Percentiles rank a stretch among this genome's conserved stretches.
Conservation (phyloP, 2,888 invertebrate species). For the Leucophenga maculata region DNA sequence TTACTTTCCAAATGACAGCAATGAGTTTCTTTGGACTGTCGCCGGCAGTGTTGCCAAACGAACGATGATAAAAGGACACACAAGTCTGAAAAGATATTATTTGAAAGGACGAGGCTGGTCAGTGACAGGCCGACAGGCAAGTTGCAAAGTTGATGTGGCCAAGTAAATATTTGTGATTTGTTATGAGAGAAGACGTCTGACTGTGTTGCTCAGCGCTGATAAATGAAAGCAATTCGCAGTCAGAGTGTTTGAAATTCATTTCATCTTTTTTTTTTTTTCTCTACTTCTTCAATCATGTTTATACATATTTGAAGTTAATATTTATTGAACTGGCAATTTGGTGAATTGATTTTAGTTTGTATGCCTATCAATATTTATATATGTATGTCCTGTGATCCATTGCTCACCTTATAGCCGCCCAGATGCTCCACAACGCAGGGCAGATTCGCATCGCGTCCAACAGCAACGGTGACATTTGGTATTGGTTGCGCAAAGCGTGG, state of each 20-base stretch:
- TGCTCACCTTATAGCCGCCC: slow-evolving; percentile 87
- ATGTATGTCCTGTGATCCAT: slow-evolving; percentile 23
- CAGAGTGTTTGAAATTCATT: slow-evolving; percentile 5
- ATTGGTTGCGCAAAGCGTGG: slow-evolving; percentile 92
- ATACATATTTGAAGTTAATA: neutral
- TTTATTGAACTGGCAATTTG: slow-evolving; percentile 9
- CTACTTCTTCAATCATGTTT: slow-evolving; percentile 2
- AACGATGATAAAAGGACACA: slow-evolving; percentile 59
- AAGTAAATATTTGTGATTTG: slow-evolving; percentile 64
- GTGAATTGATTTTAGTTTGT: neutral
- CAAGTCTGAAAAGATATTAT: slow-evolving; percentile 28
- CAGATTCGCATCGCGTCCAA: slow-evolving; percentile 90
- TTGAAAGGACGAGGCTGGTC: slow-evolving; percentile 8
- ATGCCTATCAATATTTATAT: neutral
- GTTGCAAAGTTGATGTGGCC: slow-evolving; percentile 60
- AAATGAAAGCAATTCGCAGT: slow-evolving; percentile 19
- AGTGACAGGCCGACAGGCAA: slow-evolving; percentile 17
- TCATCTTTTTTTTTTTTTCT: slow-evolving; percentile 7
- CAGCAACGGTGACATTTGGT: slow-evolving; percentile 91
- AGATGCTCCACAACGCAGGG: slow-evolving; percentile 93
- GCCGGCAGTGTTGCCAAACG: slow-evolving; percentile 40
- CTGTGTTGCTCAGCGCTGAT: slow-evolving; percentile 1
- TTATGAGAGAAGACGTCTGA: slow-evolving; percentile 50
- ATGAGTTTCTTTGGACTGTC: slow-evolving; percentile 56
- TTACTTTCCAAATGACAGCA: slow-evolving; percentile 61